phyloP scores from a whole-genome alignment of 2,888 invertebrate genomes.

The Glomeris marginata region DNA sequence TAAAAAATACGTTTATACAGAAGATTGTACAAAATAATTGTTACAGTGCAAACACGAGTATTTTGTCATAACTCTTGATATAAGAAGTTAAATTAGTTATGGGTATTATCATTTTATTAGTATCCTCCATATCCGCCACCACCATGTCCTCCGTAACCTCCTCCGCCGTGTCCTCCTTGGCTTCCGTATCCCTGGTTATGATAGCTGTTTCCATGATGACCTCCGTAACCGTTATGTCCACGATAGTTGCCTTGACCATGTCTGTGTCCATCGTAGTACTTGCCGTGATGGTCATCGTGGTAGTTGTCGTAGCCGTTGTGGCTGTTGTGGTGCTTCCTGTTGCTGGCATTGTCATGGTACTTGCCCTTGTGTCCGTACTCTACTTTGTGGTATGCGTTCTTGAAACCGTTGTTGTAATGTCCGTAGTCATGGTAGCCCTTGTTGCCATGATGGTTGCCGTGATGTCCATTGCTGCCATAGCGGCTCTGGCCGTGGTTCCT shows the following conservation, averaged over 20 bases:
- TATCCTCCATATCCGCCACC: too few relatives aligned
- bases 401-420: conserved; percentile 59
- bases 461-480: conserved; percentile 42
- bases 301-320: conserved; percentile 12
- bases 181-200: conserved; percentile 2
- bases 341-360: conserved; percentile 24
- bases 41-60: too few relatives aligned
- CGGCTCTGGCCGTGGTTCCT: conserved; percentile 23
- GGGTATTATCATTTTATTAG: too few relatives aligned
- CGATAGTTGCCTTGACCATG: conserved; percentile 7
- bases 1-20: too few relatives aligned
- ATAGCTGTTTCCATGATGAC: conserved; percentile 10
- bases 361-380: conserved; percentile 42
- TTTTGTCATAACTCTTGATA: too few relatives aligned
- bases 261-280: conserved; percentile 10
- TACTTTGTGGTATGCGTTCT: conserved; percentile 36
- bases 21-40: too few relatives aligned
- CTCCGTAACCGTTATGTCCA: conserved; percentile 11
- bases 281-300: conserved; percentile 14
- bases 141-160: too few relatives aligned
- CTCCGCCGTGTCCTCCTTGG: background rate
- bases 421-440: conserved; percentile 65
- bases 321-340: conserved; percentile 13
- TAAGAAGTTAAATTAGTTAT: too few relatives aligned
- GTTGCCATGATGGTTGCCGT: conserved; percentile 26